A percentile compares a stretch with the other conserved stretches of the same genome.
These are phyloP conservation scores for Sebastes oblongus DNA, from an alignment of 2,797 vertebrate species.

Conservation along the genomic window DNA sequence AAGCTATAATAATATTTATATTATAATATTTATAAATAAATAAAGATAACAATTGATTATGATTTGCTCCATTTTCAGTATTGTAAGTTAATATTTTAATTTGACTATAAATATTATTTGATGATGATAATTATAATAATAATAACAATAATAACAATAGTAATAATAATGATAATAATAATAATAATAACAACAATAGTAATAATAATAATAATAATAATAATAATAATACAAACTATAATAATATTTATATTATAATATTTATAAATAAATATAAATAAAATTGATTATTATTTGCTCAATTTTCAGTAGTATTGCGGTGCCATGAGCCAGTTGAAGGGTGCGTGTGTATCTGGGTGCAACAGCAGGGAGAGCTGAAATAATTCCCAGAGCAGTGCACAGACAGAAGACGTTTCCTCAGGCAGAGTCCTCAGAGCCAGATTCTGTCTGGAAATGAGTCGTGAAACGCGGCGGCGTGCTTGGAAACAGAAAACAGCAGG, in stretches of 20 bases:
- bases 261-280: too few species aligned
- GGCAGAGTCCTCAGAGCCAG: conserved; percentile 35
- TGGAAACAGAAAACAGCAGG: conserved; percentile 57
- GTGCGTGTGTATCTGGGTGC: background rate
- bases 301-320: background rate
- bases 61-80: background rate
- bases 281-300: background rate
- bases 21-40: too few species aligned
- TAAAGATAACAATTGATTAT: background rate
- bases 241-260: too few species aligned
- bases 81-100: background rate
- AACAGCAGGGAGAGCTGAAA: conserved; percentile 36
- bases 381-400: conserved; percentile 14
- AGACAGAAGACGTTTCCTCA: conserved; percentile 18
- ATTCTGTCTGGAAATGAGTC: conserved; percentile 52
- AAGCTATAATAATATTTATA: too few species aligned
- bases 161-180: background rate
- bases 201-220: too few species aligned
- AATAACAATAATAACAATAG: background rate
- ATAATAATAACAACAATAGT: background rate
- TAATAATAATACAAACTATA: too few species aligned
- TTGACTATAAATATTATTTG: background rate
- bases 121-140: background rate
- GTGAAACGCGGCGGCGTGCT: conserved; percentile 40
- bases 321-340: background rate